These are phyloP conservation scores for Chaenodraco wilsoni DNA, from an alignment of 2,797 vertebrate genomes.

Conservation along the genomic window DNA sequence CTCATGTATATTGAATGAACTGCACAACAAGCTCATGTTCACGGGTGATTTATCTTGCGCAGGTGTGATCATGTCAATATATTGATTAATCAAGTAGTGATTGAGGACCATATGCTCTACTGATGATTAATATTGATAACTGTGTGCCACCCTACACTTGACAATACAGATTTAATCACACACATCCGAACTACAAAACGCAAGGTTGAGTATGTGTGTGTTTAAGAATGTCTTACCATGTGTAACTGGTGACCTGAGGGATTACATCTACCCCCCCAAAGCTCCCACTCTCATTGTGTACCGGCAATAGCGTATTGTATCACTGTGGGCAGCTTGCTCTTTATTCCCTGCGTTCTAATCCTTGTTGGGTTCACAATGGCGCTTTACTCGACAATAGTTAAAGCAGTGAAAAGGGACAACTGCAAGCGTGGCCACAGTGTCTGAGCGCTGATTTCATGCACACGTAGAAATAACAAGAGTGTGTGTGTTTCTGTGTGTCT, in stretches of 20 bases:
- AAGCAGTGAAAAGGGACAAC: slow-evolving; percentile 73
- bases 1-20: slow-evolving; percentile 75
- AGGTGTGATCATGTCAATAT: slow-evolving; percentile 75
- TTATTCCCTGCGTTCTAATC: slow-evolving; percentile 73
- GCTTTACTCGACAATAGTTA: slow-evolving; percentile 72
- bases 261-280: slow-evolving; percentile 54
- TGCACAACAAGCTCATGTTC: slow-evolving; percentile 71
- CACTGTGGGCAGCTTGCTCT: slow-evolving; percentile 64
- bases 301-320: slow-evolving; percentile 57
- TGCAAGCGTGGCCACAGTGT: slow-evolving; percentile 74
- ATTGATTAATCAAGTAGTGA: slow-evolving; percentile 75
- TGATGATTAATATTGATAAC: slow-evolving; percentile 77
- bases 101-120: slow-evolving; percentile 65
- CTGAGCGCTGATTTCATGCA: slow-evolving; percentile 80
- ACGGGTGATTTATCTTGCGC: slow-evolving; percentile 72
- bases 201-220: slow-evolving; percentile 51
- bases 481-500: slow-evolving; percentile 11
- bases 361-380: slow-evolving; percentile 76
- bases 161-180: slow-evolving; percentile 64
- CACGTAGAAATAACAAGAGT: slow-evolving; percentile 2
- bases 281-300: slow-evolving; percentile 50
- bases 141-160: slow-evolving; percentile 44
- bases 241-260: slow-evolving; percentile 67
- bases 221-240: slow-evolving; percentile 61
- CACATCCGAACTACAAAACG: slow-evolving; percentile 37